Evolutionary conservation across 2,113 vertebrate genomes (phyloP).

Genomic region (Myodes glareolus): DNA sequence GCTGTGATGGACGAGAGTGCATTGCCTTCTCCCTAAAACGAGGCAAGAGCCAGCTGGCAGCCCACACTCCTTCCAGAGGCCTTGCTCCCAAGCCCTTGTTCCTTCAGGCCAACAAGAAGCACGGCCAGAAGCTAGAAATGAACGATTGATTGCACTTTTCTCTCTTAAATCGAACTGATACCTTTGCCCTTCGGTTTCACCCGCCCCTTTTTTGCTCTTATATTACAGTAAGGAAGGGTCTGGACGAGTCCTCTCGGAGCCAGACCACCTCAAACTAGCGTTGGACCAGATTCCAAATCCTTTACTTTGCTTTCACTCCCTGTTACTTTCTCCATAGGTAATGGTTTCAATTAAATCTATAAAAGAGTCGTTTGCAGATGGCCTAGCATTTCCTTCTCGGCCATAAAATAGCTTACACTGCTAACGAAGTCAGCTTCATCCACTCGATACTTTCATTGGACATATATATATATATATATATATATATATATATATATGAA

Average conservation of each 20-base stretch:
- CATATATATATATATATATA: conserved; percentile 43
- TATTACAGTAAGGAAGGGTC: not conserved
- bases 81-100: not conserved
- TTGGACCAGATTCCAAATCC: not conserved
- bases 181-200: not conserved
- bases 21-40: not conserved
- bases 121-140: not conserved
- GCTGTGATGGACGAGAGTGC: not conserved
- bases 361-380: conserved; percentile 66
- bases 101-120: not conserved
- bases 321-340: conserved; percentile 54
- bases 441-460: conserved; percentile 64
- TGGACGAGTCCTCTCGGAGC: not conserved
- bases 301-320: not conserved
- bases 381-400: conserved; percentile 44
- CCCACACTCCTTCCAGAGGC: not conserved
- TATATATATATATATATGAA: too few species aligned
- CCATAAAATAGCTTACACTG: conserved; percentile 61
- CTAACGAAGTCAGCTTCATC: conserved; percentile 60
- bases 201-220: not conserved
- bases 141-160: not conserved
- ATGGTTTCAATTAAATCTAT: conserved; percentile 57
- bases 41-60: not conserved
- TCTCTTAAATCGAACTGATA: not conserved
- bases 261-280: not conserved